These are phyloP conservation scores for Caenorhabditis tropicalis DNA, from an alignment of 1,140 invertebrate genomes.

Conservation along the genomic window DNA sequence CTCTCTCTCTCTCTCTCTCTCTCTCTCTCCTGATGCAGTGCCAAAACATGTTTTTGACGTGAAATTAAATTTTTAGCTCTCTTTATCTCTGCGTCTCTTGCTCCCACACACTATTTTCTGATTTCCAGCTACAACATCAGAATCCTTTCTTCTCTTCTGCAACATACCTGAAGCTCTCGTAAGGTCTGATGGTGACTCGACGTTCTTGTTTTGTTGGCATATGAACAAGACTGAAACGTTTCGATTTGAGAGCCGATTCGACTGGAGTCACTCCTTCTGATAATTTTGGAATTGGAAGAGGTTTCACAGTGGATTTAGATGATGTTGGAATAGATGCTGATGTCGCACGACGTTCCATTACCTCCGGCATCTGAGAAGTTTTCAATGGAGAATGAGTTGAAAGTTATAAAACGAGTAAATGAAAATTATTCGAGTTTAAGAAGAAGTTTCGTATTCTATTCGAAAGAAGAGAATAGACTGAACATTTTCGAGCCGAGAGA, in stretches of 20 bases:
- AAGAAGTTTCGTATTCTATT: too few relatives aligned
- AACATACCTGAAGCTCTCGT: slow-evolving; percentile 50
- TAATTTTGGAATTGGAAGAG: slow-evolving; percentile 18
- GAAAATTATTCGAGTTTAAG: too few relatives aligned
- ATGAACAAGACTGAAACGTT: slow-evolving; percentile 30
- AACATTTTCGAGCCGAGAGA: neutral
- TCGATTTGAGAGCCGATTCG: neutral
- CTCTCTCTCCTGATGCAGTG: neutral
- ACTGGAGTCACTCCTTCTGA: neutral
- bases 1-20: neutral
- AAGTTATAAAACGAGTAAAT: neutral
- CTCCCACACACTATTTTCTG: neutral
- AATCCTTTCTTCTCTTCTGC: neutral
- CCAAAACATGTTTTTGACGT: slow-evolving; percentile 26
- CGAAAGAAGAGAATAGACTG: too few relatives aligned
- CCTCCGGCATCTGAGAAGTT: neutral
- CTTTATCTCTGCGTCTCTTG: neutral
- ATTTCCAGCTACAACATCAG: neutral
- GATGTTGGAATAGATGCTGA: slow-evolving; percentile 6
- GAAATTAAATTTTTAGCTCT: neutral
- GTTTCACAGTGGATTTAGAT: neutral
- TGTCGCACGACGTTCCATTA: slow-evolving; percentile 3
- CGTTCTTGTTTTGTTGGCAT: slow-evolving; percentile 42
- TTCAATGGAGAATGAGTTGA: neutral
- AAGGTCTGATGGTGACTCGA: slow-evolving; percentile 50